Conservation (phyloP, 2,888 invertebrate genomes). For the Acrobasis repandana region DNA sequence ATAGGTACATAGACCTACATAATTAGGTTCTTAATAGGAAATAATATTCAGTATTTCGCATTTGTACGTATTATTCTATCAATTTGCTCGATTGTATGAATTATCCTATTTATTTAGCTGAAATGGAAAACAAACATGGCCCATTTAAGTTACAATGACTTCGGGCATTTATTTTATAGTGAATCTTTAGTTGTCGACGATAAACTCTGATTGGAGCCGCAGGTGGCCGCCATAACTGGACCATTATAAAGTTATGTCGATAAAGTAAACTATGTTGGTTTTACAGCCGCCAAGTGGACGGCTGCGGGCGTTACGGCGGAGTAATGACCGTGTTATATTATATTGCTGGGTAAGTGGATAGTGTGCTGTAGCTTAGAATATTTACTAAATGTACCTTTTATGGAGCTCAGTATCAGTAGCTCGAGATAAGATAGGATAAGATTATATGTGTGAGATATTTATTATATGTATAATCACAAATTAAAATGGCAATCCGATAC, state of each 20-base stretch:
- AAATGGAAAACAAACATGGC: neutral
- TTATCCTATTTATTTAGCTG: neutral
- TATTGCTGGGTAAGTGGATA: constrained; percentile 8
- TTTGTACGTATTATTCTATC: too few relatives aligned
- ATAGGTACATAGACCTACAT: too few relatives aligned
- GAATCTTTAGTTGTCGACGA: constrained; percentile 9
- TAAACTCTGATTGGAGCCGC: constrained; percentile 14
- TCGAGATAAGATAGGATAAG: too few relatives aligned
- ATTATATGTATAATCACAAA: too few relatives aligned
- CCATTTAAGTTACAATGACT: neutral
- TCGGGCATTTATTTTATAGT: neutral
- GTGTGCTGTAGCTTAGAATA: constrained; percentile 7
- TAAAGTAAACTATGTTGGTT: constrained; percentile 13
- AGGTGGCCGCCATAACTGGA: constrained; percentile 11
- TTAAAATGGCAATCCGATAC: too few relatives aligned
- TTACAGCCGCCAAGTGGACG: constrained; percentile 15
- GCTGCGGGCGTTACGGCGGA: constrained; percentile 12
- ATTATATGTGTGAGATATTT: too few relatives aligned
- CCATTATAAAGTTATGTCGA: constrained; percentile 17
- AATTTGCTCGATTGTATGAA: too few relatives aligned
- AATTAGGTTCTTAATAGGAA: too few relatives aligned
- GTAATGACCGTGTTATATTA: constrained; percentile 12
- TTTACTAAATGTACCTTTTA: too few relatives aligned
- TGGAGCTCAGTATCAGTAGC: too few relatives aligned
- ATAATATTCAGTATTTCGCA: too few relatives aligned